Evolutionary conservation across 2,797 vertebrate genomes (phyloP).

Genomic region (Amniataba percoides): DNA sequence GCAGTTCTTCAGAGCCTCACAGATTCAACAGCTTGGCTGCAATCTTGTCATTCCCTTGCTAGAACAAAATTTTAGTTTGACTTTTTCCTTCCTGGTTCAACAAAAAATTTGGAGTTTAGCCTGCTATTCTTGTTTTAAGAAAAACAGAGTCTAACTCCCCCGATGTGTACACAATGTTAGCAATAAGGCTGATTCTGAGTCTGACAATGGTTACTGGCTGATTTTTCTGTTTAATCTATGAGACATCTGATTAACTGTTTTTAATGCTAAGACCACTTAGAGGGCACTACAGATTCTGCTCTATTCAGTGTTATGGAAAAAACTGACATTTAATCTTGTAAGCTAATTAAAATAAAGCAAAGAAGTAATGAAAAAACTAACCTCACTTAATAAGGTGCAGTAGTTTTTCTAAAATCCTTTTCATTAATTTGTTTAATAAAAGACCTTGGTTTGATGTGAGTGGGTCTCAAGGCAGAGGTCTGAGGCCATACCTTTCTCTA

Average conservation of each 20-base stretch:
- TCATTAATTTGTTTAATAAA: neutral
- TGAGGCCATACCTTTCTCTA: neutral
- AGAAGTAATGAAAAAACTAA: neutral
- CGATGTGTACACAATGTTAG: too few relatives aligned
- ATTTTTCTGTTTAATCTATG: neutral
- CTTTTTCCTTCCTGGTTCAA: too few relatives aligned
- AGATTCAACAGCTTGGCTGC: neutral
- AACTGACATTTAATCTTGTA: conserved; percentile 8
- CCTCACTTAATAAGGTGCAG: neutral
- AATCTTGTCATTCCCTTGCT: neutral
- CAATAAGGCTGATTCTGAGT: too few relatives aligned
- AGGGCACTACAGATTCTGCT: neutral
- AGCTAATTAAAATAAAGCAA: conserved; percentile 33
- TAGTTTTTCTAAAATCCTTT: neutral
- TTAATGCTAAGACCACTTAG: neutral
- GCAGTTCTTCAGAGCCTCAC: neutral
- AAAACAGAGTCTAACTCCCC: too few relatives aligned
- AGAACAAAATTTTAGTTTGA: too few relatives aligned
- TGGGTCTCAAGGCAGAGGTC: neutral
- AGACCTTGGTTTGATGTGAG: neutral
- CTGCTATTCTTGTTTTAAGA: too few relatives aligned
- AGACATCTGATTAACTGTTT: neutral
- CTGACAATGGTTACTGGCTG: too few relatives aligned
- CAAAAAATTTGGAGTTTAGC: too few relatives aligned
- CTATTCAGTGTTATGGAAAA: conserved; percentile 8